Conservation (phyloP, 2,888 invertebrate genomes). For the Sympetrum striolatum region DNA sequence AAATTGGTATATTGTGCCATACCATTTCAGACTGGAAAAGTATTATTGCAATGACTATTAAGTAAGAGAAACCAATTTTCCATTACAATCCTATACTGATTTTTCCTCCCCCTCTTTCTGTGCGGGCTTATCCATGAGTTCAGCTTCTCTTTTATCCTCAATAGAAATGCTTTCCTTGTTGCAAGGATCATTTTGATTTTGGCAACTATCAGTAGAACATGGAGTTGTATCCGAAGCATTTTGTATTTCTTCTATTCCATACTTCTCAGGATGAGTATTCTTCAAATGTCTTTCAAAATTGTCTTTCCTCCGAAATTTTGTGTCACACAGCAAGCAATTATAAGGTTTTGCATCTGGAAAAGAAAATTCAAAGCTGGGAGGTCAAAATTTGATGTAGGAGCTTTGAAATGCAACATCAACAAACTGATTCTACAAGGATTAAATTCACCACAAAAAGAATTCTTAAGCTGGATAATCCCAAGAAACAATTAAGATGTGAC, state of each 20-base stretch:
- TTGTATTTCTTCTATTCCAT: background rate
- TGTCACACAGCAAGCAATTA: constrained; percentile 74
- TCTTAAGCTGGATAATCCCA: too few relatives aligned
- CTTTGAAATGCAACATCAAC: too few relatives aligned
- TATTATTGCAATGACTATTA: too few relatives aligned
- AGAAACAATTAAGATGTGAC: too few relatives aligned
- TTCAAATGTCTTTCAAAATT: constrained; percentile 78
- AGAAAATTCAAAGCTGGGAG: background rate
- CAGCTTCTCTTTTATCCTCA: background rate
- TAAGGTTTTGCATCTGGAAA: constrained; percentile 71
- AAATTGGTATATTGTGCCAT: too few relatives aligned
- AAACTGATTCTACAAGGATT: too few relatives aligned
- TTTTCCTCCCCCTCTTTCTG: too few relatives aligned
- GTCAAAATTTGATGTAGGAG: too few relatives aligned
- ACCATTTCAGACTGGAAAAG: too few relatives aligned
- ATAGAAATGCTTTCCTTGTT: background rate
- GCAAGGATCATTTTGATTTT: background rate
- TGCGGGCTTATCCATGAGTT: background rate
- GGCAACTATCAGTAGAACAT: background rate
- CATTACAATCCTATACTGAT: too few relatives aligned
- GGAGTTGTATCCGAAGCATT: background rate
- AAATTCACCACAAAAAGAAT: background rate
- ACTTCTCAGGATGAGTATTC: constrained; percentile 72
- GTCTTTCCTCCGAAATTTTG: constrained; percentile 76
- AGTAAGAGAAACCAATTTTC: too few relatives aligned